Evolutionary conservation across 2,888 invertebrate genomes (phyloP).

Genomic region (Dromius quadrimaculatus): DNA sequence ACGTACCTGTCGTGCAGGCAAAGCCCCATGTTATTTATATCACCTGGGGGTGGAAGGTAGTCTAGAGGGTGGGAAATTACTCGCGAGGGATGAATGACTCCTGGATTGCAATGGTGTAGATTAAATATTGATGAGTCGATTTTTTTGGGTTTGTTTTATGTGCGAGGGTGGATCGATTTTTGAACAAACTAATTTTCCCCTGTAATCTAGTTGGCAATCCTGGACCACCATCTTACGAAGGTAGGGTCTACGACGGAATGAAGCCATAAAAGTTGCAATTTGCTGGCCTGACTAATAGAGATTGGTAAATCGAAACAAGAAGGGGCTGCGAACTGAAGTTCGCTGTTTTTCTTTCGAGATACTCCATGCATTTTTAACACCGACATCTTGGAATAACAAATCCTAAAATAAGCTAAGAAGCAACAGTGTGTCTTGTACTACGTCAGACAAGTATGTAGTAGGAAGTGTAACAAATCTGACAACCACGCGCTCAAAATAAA

Average conservation of each 20-base stretch:
- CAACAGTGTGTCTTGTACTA: too few relatives aligned
- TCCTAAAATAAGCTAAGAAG: too few relatives aligned
- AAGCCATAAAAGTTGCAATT: constrained; percentile 62
- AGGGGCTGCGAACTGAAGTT: too few relatives aligned
- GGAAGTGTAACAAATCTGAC: constrained; percentile 25
- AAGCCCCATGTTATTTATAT: constrained; percentile 20
- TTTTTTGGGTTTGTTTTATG: constrained; percentile 7
- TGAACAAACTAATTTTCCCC: too few relatives aligned
- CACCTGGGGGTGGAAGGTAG: not conserved
- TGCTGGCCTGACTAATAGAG: constrained; percentile 61
- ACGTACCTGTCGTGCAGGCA: constrained; percentile 16
- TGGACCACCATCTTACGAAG: too few relatives aligned
- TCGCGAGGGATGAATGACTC: constrained; percentile 25
- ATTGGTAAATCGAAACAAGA: constrained; percentile 60
- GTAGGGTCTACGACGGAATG: constrained; percentile 59
- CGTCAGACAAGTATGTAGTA: too few relatives aligned
- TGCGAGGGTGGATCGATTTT: constrained; percentile 2
- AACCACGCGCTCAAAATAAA: constrained; percentile 31
- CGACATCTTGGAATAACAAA: too few relatives aligned
- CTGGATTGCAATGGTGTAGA: constrained; percentile 1
- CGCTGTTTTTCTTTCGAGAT: too few relatives aligned
- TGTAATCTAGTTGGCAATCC: too few relatives aligned
- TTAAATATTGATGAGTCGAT: constrained; percentile 28
- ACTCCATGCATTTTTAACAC: too few relatives aligned
- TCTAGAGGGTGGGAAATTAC: constrained; percentile 8